Base-by-base conservation (phyloP, 2,888 invertebrate species). In the Monoplex corrugatus region DNA sequence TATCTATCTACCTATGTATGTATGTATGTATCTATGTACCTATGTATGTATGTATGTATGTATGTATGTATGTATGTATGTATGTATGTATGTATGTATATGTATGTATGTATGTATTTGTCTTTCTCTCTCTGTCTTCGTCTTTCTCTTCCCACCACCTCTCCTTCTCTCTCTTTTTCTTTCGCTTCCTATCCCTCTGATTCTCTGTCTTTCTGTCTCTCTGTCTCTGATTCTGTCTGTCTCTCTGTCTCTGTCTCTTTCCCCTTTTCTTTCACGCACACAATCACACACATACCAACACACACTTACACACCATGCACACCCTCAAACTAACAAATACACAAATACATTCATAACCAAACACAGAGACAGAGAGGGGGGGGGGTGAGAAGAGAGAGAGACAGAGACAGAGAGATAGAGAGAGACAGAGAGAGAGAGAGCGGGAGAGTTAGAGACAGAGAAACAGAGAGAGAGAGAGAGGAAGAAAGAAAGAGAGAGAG, bases 101-200 rank as follows among this genome's bases (percentile, higher is more conserved):
- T 63, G 63, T 63, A n/a, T 63, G 63, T 63, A n/a, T 63, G 63
- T 63, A n/a, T 63, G 63, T 63, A n/a, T n/a, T n/a, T n/a, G n/a
- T n/a, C n/a, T n/a, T n/a, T n/a, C n/a, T 63, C 28, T 28, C 28
- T 10, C 19, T 2, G 68, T 3, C 19, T 50, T 50, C 10, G 50
- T 10, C 19, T 13, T 50, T 19, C 50, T 13, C 19, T 50, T 13
- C 10, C 50, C 13, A 50, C 19, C 10, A 19, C 50, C 19, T 50
- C 19, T 13, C 19, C 19, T 50, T 10, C 19, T 13, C 50, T 50
- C 19, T 50, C n/a, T 6, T 6, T 28, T 6, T 6, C 6, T n/a
- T 16, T 6, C n/a, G n/a, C 6, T 10, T 6, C n/a, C n/a, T 28
- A n/a, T 28, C 72, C 6, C 72, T 10, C 6, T 16, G n/a, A 16